Evolutionary conservation across 2,797 vertebrate genomes (phyloP).

Genomic region (Macropodus opercularis): DNA sequence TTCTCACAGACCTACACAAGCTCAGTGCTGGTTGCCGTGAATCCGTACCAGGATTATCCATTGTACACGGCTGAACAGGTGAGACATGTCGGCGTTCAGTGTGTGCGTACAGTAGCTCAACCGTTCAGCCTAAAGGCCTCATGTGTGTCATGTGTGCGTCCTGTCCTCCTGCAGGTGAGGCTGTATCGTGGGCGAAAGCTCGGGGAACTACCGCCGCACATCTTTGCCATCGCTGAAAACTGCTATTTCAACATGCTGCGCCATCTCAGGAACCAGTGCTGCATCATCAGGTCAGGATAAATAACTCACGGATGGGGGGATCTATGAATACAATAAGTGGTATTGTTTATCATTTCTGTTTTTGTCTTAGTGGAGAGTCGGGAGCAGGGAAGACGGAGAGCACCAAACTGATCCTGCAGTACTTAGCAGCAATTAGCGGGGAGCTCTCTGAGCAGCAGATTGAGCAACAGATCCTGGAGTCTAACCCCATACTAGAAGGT

Average conservation of each 20-base stretch:
- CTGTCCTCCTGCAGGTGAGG: conserved; percentile 68
- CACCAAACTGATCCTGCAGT: conserved; percentile 94
- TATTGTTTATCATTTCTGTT: neutral
- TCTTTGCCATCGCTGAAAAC: conserved; percentile 91
- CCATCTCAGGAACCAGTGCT: conserved; percentile 87
- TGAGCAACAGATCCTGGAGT: conserved; percentile 93
- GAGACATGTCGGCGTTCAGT: neutral
- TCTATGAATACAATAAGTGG: neutral
- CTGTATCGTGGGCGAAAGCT: conserved; percentile 84
- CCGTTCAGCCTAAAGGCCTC: too few species aligned
- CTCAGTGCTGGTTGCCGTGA: conserved; percentile 92
- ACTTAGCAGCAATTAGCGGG: conserved; percentile 90
- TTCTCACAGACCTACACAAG: conserved; percentile 76
- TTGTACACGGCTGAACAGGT: conserved; percentile 86
- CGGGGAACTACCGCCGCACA: conserved; percentile 90
- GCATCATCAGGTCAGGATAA: conserved; percentile 87
- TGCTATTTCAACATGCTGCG: conserved; percentile 90
- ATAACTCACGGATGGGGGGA: too few species aligned
- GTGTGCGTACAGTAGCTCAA: too few species aligned
- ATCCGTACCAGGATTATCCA: conserved; percentile 90
- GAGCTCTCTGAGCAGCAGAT: conserved; percentile 86
- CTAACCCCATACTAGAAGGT: conserved; percentile 96
- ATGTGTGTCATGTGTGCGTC: neutral
- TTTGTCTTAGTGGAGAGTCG: conserved; percentile 88
- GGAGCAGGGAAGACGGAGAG: conserved; percentile 97